These are phyloP conservation scores for Phylloscopus collybita DNA, from an alignment of 2,797 vertebrate species.

Conservation along the genomic window DNA sequence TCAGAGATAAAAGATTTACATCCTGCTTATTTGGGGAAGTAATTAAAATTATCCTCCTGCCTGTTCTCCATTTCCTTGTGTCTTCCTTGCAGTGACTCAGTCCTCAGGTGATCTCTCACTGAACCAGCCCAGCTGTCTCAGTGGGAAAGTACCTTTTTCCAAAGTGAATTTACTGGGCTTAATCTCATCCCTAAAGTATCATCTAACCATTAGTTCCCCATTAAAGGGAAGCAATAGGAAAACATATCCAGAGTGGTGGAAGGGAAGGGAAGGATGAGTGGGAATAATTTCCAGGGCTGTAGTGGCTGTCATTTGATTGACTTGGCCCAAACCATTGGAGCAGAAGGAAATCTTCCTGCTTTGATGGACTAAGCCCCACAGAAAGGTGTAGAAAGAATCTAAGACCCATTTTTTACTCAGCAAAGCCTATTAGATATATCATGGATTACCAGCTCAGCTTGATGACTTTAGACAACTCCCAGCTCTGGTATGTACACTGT, in stretches of 20 bases:
- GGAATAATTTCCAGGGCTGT: not conserved
- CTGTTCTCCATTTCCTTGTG: not conserved
- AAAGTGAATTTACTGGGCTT: not conserved
- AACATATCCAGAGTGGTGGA: not conserved
- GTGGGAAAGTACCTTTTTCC: not conserved
- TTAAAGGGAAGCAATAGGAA: not conserved
- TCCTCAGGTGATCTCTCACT: not conserved
- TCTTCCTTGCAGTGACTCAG: not conserved
- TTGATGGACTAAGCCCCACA: not conserved
- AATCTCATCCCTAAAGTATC: not conserved
- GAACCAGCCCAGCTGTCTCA: not conserved
- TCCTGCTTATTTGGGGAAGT: not conserved
- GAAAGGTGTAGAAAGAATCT: not conserved
- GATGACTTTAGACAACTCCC: not conserved
- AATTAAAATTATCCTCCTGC: not conserved
- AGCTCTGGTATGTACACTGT: not conserved
- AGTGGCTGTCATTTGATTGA: not conserved
- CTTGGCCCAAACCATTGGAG: not conserved
- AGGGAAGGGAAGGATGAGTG: not conserved
- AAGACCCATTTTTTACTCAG: not conserved
- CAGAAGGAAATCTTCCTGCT: not conserved
- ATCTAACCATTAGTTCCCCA: not conserved
- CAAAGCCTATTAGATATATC: not conserved
- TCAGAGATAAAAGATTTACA: not conserved
- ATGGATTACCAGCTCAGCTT: not conserved